These are phyloP conservation scores for Megaleporinus macrocephalus DNA, from an alignment of 2,113 vertebrate genomes.

Conservation along the genomic window DNA sequence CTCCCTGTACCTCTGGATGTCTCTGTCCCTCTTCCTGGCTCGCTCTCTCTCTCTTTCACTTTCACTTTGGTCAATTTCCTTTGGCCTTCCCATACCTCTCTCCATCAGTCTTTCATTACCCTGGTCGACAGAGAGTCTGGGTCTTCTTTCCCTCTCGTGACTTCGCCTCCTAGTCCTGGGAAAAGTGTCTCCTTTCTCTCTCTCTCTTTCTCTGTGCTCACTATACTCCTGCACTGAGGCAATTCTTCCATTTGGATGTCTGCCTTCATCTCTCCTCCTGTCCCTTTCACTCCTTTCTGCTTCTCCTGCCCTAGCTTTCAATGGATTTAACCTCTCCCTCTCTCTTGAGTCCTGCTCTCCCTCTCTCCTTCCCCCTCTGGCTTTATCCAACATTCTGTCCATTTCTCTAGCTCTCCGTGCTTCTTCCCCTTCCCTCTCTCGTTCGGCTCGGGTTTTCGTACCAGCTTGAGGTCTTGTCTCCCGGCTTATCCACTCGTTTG, in stretches of 20 bases:
- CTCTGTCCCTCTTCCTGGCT: conserved; percentile 51
- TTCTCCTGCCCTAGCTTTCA: conserved; percentile 56
- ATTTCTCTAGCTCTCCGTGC: conserved; percentile 57
- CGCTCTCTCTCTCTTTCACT: conserved; percentile 45
- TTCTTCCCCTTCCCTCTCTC: conserved; percentile 62
- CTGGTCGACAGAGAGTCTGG: neutral
- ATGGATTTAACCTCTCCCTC: conserved; percentile 47
- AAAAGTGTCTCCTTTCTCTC: conserved; percentile 72
- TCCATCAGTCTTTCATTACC: conserved; percentile 35
- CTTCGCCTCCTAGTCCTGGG: conserved; percentile 62
- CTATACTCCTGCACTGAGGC: conserved; percentile 39
- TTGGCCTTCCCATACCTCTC: neutral
- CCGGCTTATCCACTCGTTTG: conserved; percentile 61
- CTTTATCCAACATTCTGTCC: conserved; percentile 59
- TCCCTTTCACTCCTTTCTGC: conserved; percentile 56
- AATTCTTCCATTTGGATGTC: conserved; percentile 50
- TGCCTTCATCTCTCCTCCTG: conserved; percentile 41
- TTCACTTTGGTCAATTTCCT: conserved; percentile 25
- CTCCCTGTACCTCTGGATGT: conserved; percentile 47
- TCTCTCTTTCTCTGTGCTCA: conserved; percentile 34
- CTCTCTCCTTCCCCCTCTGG: conserved; percentile 51
- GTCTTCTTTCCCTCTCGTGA: conserved; percentile 45
- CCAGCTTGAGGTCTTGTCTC: conserved; percentile 66
- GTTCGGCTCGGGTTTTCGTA: conserved; percentile 53
- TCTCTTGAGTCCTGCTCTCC: conserved; percentile 47